phyloP scores from a whole-genome alignment of 1,140 invertebrate genomes.

The Drosophila athabasca region DNA sequence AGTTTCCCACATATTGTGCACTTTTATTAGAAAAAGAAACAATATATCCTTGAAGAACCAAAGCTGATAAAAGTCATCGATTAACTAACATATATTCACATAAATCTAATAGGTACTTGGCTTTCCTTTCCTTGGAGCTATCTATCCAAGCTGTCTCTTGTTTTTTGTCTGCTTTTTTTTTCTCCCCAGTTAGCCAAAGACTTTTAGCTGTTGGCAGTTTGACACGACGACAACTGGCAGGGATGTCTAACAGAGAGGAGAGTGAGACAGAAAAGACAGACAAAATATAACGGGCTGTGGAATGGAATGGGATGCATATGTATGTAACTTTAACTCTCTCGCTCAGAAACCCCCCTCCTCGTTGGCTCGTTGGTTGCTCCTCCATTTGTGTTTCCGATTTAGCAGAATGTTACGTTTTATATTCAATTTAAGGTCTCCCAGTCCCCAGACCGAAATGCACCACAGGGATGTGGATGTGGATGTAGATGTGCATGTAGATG shows the following conservation, averaged over 20 bases:
- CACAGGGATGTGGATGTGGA: no score
- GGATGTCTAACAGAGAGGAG: background rate
- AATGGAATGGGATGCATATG: conserved; percentile 1
- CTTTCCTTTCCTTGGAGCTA: background rate
- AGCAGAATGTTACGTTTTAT: conserved; percentile 37
- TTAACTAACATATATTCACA: background rate
- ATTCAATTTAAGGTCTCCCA: conserved; percentile 30
- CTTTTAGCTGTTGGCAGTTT: conserved; percentile 60
- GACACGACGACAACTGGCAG: conserved; percentile 43
- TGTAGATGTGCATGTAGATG: background rate
- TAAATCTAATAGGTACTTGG: background rate
- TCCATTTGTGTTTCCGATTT: conserved; percentile 29
- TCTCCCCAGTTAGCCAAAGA: conserved; percentile 39
- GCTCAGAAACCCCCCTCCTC: background rate
- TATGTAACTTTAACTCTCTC: conserved; percentile 42
- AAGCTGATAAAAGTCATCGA: no score
- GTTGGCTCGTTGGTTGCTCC: conserved; percentile 21
- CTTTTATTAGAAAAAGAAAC: no score
- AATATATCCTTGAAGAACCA: no score
- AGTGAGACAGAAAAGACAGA: background rate
- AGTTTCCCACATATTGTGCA: no score
- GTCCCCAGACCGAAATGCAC: background rate
- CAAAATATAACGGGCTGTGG: no score
- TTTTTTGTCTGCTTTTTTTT: conserved; percentile 20
- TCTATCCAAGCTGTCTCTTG: background rate